Base-by-base conservation (phyloP, 2,113 vertebrate genomes). In the Sterrhoptilus dennistouni region DNA sequence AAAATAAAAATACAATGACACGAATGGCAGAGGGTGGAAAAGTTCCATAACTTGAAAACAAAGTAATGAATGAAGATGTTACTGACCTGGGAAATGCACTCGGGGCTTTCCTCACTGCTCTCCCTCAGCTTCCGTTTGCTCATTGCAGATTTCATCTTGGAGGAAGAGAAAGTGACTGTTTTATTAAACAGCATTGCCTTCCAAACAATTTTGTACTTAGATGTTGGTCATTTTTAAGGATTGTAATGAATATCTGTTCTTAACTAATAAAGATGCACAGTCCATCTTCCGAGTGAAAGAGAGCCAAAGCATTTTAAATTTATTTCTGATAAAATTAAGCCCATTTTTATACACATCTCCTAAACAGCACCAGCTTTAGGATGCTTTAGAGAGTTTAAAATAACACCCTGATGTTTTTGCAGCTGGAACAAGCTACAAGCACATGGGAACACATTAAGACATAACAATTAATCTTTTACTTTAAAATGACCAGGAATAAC, bases 61-160 rank as follows among this genome's bases (percentile, higher is more conserved):
- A 52, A 63, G 21, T 2, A 44, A 42, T 4, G 5, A 84, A 27
- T 5, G n/a, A 81, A 88, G 36, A 52, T 2, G 56, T 27, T 36
- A 97, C 98, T 87, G 64, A 99, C 99, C 99, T 99, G 97, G 45
- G 98, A 98, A 94, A 99, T 95, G 87, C 98, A 98, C 89, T 99
- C 98, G 71, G 96, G 95, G 3, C 92, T 84, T 24, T 97, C 60
- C 61, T 94, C 83, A n/a, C 24, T 96, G 69, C 28, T 96, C 24
- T 97, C 98, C 77, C 97, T 98, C 7, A 44, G 56, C 90, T 98
- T 99, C 57, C 98, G 98, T 92, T 98, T 99, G 70, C 91, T 99
- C 98, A 98, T 98, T 45, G 92, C 40, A 17, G 90, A 68, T 36
- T 87, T 64, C 23, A 79, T 18, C 95, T 93, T 92, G 31, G 76